Base-by-base conservation (phyloP, 2,888 invertebrate genomes). In the Pelosia muscerda region DNA sequence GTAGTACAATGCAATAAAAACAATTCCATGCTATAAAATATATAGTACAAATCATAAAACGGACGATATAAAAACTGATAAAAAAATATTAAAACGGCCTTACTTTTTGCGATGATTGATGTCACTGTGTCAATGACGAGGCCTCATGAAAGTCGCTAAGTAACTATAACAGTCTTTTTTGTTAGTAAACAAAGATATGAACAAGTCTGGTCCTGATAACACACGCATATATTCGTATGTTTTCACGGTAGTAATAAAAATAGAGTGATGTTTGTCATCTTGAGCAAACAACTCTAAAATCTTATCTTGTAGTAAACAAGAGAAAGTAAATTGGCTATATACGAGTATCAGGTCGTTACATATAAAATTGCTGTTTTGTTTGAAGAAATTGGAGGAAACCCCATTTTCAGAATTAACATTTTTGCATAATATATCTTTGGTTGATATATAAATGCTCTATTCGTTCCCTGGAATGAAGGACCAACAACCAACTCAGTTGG, bases 71-170 rank as follows among this genome's bases (percentile, higher is more conserved):
- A 53, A 10, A 62, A 13, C 42, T 56, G 28, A 22, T 59, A 59
- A 38, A 19, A 5, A 0, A 38, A 42, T 62, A 57, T 19, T 53
- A 13, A 11, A 26, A 10, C 42, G 64, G 58, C 65, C 66, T 74
- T 69, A 64, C n/a, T 71, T 70, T 69, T 70, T 66, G 22, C 61
- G 28, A 53, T 38, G n/a, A 67, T 53, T 61, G 34, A 66, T 57
- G 55, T 57, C 58, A 63, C 22, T 19, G 42, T 62, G 55, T 65
- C 78, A 80, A 71, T 71, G 65, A 66, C 73, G 71, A 75, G 62
- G 65, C 49, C 26, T 26, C 42, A 38, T 59, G 28, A 67, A 73
- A 62, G 23, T 59, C n/a, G 5, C 25, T 55, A 55, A 55, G 22
- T 25, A 54, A 58, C 49, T 34, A 13, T 49, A 65, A 64, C 26